phyloP scores from a whole-genome alignment of 2,113 vertebrate species.

The Bothrops jararaca region DNA sequence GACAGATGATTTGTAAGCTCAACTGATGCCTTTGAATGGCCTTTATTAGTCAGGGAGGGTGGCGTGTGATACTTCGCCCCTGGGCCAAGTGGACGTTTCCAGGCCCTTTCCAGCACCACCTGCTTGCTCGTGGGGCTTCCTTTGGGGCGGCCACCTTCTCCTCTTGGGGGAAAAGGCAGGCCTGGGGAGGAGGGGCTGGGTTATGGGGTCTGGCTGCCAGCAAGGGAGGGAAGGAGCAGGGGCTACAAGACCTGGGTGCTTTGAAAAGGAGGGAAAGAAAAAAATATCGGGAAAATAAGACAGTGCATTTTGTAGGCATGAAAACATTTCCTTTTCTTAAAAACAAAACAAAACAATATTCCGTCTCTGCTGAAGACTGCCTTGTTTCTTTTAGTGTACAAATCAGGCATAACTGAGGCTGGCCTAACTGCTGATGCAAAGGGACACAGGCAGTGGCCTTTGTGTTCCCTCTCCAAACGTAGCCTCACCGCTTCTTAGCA shows the following conservation, averaged over 20 bases:
- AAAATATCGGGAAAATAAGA: neutral
- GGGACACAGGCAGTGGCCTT: neutral
- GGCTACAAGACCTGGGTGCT: neutral
- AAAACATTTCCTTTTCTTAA: neutral
- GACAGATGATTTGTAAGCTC: neutral
- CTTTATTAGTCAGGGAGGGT: neutral
- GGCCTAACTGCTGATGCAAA: neutral
- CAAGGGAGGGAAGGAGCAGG: neutral
- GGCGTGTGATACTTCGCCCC: neutral
- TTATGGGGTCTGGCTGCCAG: neutral
- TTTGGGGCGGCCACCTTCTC: neutral
- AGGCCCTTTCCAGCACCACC: neutral
- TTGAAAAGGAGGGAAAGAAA: neutral
- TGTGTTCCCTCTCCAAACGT: neutral
- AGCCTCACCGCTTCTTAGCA: neutral
- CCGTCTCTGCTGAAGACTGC: neutral
- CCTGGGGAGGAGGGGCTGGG: no score
- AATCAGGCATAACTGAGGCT: neutral
- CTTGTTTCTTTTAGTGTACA: neutral
- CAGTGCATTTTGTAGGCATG: neutral
- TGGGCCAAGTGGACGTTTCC: neutral
- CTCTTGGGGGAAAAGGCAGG: neutral
- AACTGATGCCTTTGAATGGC: neutral
- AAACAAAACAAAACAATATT: neutral
- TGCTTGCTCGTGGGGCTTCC: neutral